Conservation (phyloP, 92 coral and sea anemone species). For the Micromussa lordhowensis region DNA sequence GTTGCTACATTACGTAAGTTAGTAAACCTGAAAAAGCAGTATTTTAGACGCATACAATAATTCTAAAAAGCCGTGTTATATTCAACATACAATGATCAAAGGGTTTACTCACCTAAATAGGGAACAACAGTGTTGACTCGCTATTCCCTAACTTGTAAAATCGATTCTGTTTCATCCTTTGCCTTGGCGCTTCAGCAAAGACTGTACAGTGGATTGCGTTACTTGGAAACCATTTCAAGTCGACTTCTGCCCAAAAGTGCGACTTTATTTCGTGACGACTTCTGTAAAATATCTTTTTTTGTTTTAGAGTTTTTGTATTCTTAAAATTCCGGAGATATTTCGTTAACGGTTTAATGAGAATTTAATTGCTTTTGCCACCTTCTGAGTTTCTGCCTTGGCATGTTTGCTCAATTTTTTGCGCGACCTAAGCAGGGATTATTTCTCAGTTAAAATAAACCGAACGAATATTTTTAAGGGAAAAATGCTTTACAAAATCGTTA, state of each 20-base stretch:
- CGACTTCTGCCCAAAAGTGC: background rate
- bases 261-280: background rate
- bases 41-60: background rate
- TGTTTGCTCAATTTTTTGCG: conserved; percentile 2
- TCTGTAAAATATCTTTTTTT: background rate
- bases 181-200: background rate
- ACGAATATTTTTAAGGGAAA: background rate
- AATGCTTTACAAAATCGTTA: background rate
- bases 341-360: background rate
- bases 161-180: background rate
- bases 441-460: background rate
- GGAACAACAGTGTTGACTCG: background rate
- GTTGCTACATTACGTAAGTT: background rate
- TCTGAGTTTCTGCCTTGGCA: background rate
- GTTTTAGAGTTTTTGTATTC: background rate
- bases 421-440: background rate
- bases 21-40: background rate
- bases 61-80: background rate
- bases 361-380: conserved; percentile 12
- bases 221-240: background rate
- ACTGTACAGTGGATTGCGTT: background rate
- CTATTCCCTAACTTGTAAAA: background rate
- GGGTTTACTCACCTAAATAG: background rate
- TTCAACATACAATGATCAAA: background rate
- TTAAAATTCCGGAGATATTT: background rate